phyloP scores from a whole-genome alignment of 2,797 vertebrate species.

The Mormyrus proboscirostris region DNA sequence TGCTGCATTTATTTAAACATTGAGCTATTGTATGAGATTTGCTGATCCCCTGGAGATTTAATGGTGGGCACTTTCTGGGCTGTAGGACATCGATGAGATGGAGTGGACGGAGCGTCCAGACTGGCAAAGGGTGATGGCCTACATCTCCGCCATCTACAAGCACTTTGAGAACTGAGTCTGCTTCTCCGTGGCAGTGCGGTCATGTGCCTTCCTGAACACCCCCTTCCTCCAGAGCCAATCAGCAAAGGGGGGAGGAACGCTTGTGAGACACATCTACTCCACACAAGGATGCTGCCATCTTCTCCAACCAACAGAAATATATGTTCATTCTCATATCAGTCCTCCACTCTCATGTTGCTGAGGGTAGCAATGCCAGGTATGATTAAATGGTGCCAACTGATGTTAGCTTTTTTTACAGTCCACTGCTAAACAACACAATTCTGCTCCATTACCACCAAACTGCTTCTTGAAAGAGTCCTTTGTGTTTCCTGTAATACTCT shows the following conservation, averaged over 20 bases:
- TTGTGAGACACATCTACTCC: neutral
- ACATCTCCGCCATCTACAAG: conserved; percentile 95
- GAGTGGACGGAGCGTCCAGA: conserved; percentile 87
- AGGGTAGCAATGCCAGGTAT: neutral
- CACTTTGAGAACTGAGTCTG: conserved; percentile 91
- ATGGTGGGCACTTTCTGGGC: conserved; percentile 13
- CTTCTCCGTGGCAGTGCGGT: neutral
- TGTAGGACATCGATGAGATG: conserved; percentile 95
- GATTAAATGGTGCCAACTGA: neutral
- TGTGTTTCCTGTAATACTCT: neutral
- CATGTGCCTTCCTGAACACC: neutral
- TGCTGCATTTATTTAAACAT: neutral
- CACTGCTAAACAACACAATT: neutral
- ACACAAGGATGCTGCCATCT: neutral
- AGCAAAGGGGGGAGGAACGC: neutral
- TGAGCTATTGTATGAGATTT: neutral
- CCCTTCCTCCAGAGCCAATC: neutral
- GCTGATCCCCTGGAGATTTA: neutral
- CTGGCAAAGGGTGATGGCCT: conserved; percentile 97
- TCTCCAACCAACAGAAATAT: neutral
- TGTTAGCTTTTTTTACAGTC: neutral
- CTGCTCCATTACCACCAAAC: neutral
- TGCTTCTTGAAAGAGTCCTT: neutral
- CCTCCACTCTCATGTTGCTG: neutral
- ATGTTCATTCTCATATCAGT: neutral